Base-by-base conservation (phyloP, 2,888 invertebrate genomes). In the Sinohyriopsis cumingii region DNA sequence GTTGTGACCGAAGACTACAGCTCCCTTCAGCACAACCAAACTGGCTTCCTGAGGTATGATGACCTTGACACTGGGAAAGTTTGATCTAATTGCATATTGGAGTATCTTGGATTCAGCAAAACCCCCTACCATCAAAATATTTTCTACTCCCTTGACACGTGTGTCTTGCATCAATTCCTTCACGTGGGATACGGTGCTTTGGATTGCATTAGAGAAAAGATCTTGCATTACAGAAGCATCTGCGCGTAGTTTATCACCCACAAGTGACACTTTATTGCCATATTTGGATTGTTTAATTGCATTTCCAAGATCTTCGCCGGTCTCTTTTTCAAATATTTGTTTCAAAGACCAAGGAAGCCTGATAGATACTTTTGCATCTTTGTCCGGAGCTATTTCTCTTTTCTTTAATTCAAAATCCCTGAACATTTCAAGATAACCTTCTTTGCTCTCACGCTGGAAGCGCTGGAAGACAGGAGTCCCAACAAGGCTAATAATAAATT, bases 1-100 rank as follows among this genome's bases (percentile, higher is more conserved):
- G 20, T 59, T 53, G n/a, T 72, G 67, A 1, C 72, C 72, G 20
- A 64, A 72, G 7, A 69, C 59, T n/a, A 69, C 72, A 1, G 71
- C 72, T 4, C 75, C 75, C 62, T 72, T 75, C 56, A 75, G 25
- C 18, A 75, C 69, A 1, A 67, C 66, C n/a, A 68, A 55, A 5
- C 67, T 70, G 3, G 75, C 68, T 1, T 69, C 68, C n/a, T 55
- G n/a, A 54, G 75, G 70, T 19, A 63, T 65, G 6, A 72, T 55
- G 15, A 75, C 12, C 22, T 62, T 63, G n/a, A 63, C 20, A 22
- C 61, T 6, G 3, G 60, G 55, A 55, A 75, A 75, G 0, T 22
- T 60, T 25, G 55, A 57, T 45, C 55, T 60, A 6, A 75, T 70
- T 22, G 63, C 67, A 18, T 67, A 24, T 20, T 72, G 72, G 6